Conservation (phyloP, 2,797 vertebrate species). For the Tinamus major region DNA sequence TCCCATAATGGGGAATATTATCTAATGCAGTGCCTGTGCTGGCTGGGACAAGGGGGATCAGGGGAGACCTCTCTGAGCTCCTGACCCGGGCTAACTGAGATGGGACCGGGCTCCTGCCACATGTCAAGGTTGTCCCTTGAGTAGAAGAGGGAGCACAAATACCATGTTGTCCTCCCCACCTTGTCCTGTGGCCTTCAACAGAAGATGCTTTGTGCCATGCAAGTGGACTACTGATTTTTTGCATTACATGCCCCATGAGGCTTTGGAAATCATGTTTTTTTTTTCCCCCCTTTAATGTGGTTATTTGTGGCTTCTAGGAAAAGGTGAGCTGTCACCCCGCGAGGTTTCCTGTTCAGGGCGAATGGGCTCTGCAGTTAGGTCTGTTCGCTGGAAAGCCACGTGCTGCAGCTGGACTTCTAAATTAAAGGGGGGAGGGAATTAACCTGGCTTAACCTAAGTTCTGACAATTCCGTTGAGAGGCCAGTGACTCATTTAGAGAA, state of each 20-base stretch:
- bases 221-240: slow-evolving; percentile 40
- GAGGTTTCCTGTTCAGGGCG: slow-evolving; percentile 12
- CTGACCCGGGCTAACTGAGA: background rate
- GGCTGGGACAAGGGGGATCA: background rate
- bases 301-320: slow-evolving; percentile 30
- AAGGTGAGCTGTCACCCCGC: background rate
- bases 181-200: slow-evolving; percentile 6
- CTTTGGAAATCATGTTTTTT: slow-evolving; percentile 18
- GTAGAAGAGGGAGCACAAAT: background rate
- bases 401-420: slow-evolving; percentile 31
- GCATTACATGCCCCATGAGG: background rate
- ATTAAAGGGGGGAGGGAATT: slow-evolving; percentile 37
- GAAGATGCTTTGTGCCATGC: background rate
- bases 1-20: background rate
- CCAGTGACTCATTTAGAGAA: slow-evolving; percentile 63
- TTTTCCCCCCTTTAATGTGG: background rate
- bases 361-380: background rate
- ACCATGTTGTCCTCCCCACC: background rate
- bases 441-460: slow-evolving; percentile 37
- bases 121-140: background rate
- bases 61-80: background rate
- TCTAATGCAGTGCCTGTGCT: background rate
- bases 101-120: background rate
- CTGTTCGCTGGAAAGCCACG: slow-evolving; percentile 31
- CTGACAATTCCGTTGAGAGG: slow-evolving; percentile 55